A percentile compares a stretch with the other conserved stretches of the same genome.
These are phyloP conservation scores for Drosophila siamana DNA, from an alignment of 2,888 invertebrate species.

Conservation along the genomic window DNA sequence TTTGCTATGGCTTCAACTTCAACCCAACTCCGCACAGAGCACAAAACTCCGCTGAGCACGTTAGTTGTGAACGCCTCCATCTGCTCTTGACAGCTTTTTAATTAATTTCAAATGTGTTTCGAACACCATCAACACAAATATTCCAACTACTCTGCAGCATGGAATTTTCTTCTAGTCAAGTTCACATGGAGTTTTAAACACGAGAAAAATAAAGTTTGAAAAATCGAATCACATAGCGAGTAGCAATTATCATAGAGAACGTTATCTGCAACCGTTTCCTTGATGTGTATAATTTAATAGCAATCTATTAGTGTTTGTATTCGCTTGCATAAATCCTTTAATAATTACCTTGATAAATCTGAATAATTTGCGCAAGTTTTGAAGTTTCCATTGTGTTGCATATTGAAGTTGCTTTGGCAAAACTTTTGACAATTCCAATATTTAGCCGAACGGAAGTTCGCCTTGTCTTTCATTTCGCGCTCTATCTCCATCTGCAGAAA, in stretches of 20 bases:
- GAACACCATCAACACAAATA: slow-evolving; percentile 29
- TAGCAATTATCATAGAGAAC: no score
- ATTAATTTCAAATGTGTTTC: slow-evolving; percentile 64
- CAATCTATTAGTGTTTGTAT: neutral
- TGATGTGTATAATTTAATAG: no score
- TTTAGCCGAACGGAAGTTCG: slow-evolving; percentile 61
- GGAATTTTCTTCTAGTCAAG: slow-evolving; percentile 41
- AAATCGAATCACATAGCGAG: neutral
- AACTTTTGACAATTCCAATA: slow-evolving; percentile 71
- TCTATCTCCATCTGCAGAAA: slow-evolving; percentile 45
- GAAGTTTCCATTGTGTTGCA: slow-evolving; percentile 40
- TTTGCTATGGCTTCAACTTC: slow-evolving; percentile 46
- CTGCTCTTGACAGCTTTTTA: slow-evolving; percentile 72
- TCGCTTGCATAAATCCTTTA: neutral
- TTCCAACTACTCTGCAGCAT: slow-evolving; percentile 43
- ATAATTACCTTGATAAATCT: slow-evolving; percentile 30
- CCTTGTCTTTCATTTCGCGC: slow-evolving; percentile 37
- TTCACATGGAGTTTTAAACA: no score
- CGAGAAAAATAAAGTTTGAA: no score
- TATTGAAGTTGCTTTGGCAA: slow-evolving; percentile 44
- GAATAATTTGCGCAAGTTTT: slow-evolving; percentile 18
- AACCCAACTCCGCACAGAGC: slow-evolving; percentile 1
- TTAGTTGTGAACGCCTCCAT: slow-evolving; percentile 15
- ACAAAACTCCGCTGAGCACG: slow-evolving; percentile 5
- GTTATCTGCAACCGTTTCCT: no score